Percentiles rank a stretch among this genome's conserved stretches.
These are phyloP conservation scores for Petrophora chlorosata DNA, from an alignment of 2,888 invertebrate genomes.

Conservation along the genomic window DNA sequence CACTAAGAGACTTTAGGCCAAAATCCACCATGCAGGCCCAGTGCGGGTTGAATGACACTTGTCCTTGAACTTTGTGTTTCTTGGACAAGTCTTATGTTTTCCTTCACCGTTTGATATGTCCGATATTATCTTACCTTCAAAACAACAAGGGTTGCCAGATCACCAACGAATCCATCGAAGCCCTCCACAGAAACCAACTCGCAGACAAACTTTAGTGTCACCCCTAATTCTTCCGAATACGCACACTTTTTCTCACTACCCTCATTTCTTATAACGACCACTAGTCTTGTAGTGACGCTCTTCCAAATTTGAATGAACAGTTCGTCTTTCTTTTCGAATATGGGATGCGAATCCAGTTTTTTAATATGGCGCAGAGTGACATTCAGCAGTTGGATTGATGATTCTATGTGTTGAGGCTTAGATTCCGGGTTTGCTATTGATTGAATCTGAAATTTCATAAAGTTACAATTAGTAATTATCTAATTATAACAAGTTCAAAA, in stretches of 20 bases:
- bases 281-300: constrained; percentile 53
- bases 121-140: constrained; percentile 56
- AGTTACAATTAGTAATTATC: no score
- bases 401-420: constrained; percentile 61
- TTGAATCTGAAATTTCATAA: constrained; percentile 58
- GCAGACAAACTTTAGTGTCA: constrained; percentile 62
- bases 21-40: no score
- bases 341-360: constrained; percentile 62
- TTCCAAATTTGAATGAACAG: constrained; percentile 64
- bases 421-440: constrained; percentile 53
- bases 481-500: no score
- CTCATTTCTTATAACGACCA: constrained; percentile 41
- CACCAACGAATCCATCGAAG: constrained; percentile 57
- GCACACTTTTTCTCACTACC: constrained; percentile 38
- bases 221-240: constrained; percentile 58
- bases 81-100: no score
- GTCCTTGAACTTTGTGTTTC: no score
- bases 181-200: constrained; percentile 64
- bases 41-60: no score
- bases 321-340: constrained; percentile 64
- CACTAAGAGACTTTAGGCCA: no score
- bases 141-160: constrained; percentile 54
- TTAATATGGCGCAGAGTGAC: constrained; percentile 64
- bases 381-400: constrained; percentile 64
- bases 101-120: no score